A percentile compares a stretch with the other conserved stretches of the same genome.
Evolutionary conservation across 2,797 vertebrate species (phyloP).

Genomic region (Sebastes kiyomatsui): DNA sequence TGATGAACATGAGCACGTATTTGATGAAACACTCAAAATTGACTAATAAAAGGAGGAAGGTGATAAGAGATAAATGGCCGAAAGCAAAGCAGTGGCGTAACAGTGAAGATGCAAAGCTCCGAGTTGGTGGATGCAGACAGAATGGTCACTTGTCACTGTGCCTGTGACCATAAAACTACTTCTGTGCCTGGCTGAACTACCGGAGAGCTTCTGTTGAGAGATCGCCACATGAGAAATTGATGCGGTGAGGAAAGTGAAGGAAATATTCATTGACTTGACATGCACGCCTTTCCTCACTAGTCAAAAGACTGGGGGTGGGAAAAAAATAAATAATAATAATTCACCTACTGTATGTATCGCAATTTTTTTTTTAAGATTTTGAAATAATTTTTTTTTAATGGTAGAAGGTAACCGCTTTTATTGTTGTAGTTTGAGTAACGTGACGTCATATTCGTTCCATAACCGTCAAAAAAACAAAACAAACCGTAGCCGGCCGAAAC

Average conservation of each 20-base stretch:
- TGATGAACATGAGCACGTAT: not conserved
- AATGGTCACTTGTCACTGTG: not conserved
- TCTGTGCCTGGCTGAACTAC: not conserved
- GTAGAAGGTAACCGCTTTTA: no score
- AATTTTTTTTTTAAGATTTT: no score
- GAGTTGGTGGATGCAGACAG: not conserved
- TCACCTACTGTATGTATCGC: no score
- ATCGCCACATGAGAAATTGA: not conserved
- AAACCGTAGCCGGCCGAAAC: not conserved
- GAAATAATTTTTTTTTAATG: no score
- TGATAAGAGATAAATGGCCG: not conserved
- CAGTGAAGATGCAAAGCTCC: not conserved
- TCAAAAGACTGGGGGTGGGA: not conserved
- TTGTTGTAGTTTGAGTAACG: no score
- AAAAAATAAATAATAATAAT: no score
- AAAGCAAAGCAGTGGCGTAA: not conserved
- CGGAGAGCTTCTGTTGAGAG: not conserved
- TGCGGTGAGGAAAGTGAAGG: not conserved
- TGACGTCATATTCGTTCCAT: no score
- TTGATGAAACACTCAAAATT: not conserved
- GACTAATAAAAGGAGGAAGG: not conserved
- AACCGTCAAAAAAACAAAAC: no score
- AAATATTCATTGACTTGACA: not conserved
- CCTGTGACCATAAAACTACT: not conserved
- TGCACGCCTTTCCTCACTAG: not conserved